Evolutionary conservation across 2,113 vertebrate species (phyloP), one percentile per base, ranked within the genome.

Genomic region (Anoplopoma fimbria): DNA sequence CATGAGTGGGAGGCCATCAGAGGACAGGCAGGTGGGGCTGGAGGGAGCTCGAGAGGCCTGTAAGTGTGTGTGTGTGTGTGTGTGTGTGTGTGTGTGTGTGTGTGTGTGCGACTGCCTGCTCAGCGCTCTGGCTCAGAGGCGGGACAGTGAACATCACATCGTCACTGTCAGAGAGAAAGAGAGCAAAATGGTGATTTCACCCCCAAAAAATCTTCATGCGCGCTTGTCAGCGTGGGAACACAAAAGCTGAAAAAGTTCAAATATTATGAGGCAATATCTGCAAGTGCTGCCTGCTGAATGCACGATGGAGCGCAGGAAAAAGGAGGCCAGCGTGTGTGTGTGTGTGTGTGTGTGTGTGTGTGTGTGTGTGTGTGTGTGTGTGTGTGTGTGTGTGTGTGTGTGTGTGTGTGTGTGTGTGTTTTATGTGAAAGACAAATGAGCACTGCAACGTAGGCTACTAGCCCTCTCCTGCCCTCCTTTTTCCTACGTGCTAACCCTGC

Each of bases 1-100:
- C 90, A 90, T 90, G 91, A 93, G 92, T 89, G 85, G 89, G 91
- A 93, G 91, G 92, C 92, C 90, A 90, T 91, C 73, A 80, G 88
- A 88, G 91, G 89, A 89, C 82, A 81, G 76, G 88, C 53, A 75
- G 86, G 90, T 80, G 92, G 89, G 91, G 80, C 84, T 88, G 80
- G 82, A 88, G 86, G 69, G 62, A 87, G 83, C 79, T 84, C 53
- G 63, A 80, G 87, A 93, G 84, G 80, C 67, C 68, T 10, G 23
- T 75, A 53, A 67, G 38, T 75, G 69, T 79, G 67, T 61, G 71
- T 33, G 13, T 60, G 60, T 67, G 64, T 70, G 42, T 69, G 29
- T 51, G 51, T 70, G 58, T 63, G 69, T 47, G 13, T 63, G 65
- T 71, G 70, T 70, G 51, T 69, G 29, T 60, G 53, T 65, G 67